Evolutionary conservation across 2,888 invertebrate species (phyloP).

Genomic region (Sicus ferrugineus): DNA sequence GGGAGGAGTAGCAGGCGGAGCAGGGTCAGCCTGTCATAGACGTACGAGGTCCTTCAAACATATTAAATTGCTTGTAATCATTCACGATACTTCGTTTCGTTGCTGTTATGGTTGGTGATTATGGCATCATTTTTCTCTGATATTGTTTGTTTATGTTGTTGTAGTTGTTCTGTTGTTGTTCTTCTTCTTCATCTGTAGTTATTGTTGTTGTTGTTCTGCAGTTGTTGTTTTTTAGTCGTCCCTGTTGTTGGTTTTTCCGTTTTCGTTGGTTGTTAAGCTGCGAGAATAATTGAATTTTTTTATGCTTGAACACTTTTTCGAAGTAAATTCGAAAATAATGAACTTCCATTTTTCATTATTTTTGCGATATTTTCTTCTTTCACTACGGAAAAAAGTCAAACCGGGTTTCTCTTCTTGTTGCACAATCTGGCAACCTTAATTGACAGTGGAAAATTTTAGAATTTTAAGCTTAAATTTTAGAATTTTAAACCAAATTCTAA

Average conservation of each 20-base stretch:
- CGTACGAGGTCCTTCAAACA: not conserved
- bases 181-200: no score
- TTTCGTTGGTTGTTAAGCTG: not conserved
- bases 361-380: not conserved
- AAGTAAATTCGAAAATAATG: not conserved
- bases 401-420: not conserved
- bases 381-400: no score
- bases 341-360: not conserved
- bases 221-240: not conserved
- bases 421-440: not conserved
- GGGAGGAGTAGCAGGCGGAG: not conserved
- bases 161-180: not conserved
- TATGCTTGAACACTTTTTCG: not conserved
- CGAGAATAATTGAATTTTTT: slow-evolving; percentile 4
- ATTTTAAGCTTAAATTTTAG: not conserved
- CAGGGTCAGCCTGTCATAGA: not conserved
- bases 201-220: not conserved
- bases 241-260: not conserved
- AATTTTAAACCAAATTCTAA: no score
- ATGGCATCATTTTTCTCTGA: not conserved
- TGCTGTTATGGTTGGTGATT: not conserved
- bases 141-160: not conserved
- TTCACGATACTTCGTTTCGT: not conserved
- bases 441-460: not conserved
- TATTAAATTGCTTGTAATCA: slow-evolving; percentile 7